Evolutionary conservation across 2,113 vertebrate species (phyloP).

Genomic region (Onychorhynchus coronatus): DNA sequence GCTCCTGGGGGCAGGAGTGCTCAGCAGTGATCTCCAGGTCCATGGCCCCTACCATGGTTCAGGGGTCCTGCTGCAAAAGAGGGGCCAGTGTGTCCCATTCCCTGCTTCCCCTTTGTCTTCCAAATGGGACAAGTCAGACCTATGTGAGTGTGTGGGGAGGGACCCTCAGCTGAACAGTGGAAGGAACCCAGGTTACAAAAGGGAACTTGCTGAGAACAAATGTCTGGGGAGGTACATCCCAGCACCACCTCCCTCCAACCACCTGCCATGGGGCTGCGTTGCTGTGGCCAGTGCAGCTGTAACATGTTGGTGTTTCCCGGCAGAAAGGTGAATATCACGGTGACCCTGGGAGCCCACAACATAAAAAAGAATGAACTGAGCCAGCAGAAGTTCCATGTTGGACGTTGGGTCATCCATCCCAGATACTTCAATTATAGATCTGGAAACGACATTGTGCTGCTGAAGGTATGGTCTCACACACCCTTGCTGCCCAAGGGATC

Average conservation of each 20-base stretch:
- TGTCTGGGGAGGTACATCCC: not conserved
- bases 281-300: not conserved
- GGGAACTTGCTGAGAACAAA: not conserved
- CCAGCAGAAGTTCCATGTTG: accelerated
- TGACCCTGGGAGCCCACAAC: not conserved
- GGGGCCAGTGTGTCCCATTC: too few relatives aligned
- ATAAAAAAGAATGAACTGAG: accelerated
- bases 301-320: not conserved
- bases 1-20: not conserved
- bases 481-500: not conserved
- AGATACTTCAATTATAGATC: accelerated
- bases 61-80: not conserved
- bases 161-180: not conserved
- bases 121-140: not conserved
- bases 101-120: not conserved
- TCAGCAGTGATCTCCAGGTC: not conserved
- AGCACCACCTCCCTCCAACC: not conserved
- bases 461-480: not conserved
- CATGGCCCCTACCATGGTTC: not conserved
- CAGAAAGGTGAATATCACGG: accelerated
- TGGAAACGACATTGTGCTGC: not conserved
- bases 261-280: not conserved
- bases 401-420: not conserved
- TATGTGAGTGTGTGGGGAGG: not conserved
- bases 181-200: not conserved